Evolutionary conservation across 2,888 invertebrate species (phyloP).

Genomic region (Lymantria dispar): DNA sequence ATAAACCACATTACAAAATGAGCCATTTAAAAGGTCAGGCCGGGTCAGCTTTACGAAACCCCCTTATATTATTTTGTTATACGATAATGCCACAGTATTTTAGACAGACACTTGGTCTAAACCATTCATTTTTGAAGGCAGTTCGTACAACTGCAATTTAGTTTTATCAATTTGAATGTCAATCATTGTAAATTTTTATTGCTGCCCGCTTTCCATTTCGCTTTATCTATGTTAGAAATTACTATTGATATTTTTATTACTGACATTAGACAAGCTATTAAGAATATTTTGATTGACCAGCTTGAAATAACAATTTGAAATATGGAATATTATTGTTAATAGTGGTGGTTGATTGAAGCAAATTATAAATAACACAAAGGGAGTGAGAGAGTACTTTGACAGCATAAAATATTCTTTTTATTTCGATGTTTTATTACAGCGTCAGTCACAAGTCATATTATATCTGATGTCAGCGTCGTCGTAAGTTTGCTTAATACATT

Average conservation of each 20-base stretch:
- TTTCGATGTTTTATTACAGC: no score
- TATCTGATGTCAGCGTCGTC: no score
- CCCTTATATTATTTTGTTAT: slow-evolving; percentile 16
- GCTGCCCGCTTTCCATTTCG: slow-evolving; percentile 21
- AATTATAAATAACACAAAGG: not conserved
- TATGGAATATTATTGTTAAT: not conserved
- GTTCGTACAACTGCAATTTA: slow-evolving; percentile 5
- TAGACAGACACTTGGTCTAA: slow-evolving; percentile 11
- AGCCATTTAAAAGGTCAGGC: slow-evolving; percentile 23
- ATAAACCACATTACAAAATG: slow-evolving; percentile 14
- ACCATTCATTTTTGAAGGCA: slow-evolving; percentile 10
- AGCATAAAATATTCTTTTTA: no score
- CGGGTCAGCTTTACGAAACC: slow-evolving; percentile 26
- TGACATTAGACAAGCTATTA: slow-evolving; percentile 1
- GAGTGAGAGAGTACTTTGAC: not conserved
- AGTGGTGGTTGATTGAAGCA: not conserved
- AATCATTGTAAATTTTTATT: slow-evolving; percentile 22
- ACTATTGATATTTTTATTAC: slow-evolving; percentile 9
- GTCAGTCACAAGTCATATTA: no score
- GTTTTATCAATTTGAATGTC: slow-evolving; percentile 18
- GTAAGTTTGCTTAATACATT: no score
- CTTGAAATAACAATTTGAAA: not conserved
- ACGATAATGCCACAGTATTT: slow-evolving; percentile 21
- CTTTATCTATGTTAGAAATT: slow-evolving; percentile 11
- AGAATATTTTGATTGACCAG: slow-evolving; percentile 6